Evolutionary conservation across 2,888 invertebrate genomes (phyloP).

Genomic region (Aradus depressus): DNA sequence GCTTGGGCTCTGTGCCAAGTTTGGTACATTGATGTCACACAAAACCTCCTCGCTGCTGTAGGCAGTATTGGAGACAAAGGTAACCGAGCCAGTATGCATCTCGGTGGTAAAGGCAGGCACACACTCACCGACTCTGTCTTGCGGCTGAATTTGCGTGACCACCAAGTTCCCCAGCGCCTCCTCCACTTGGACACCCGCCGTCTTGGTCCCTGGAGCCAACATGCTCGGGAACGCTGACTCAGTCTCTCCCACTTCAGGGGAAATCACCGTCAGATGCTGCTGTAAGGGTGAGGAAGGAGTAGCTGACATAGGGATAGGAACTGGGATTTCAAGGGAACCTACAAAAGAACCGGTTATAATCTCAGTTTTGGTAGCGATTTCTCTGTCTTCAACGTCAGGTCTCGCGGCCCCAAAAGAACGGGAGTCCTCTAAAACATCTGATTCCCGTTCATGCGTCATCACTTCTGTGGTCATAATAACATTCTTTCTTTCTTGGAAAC

Average conservation of each 20-base stretch:
- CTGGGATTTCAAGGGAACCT: conserved; percentile 28
- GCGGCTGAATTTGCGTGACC: conserved; percentile 40
- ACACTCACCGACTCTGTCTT: conserved; percentile 43
- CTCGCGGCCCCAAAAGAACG: conserved; percentile 26
- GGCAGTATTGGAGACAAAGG: conserved; percentile 26
- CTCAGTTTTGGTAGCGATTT: conserved; percentile 32
- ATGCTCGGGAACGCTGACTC: conserved; percentile 33
- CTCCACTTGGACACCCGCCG: conserved; percentile 30
- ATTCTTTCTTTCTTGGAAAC: conserved; percentile 34
- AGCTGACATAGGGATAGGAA: conserved; percentile 28
- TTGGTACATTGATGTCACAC: conserved; percentile 25
- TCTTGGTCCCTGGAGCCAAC: conserved; percentile 31
- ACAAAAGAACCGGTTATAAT: conserved; percentile 29
- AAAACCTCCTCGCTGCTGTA: conserved; percentile 25
- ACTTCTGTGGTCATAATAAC: conserved; percentile 36
- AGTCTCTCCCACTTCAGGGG: conserved; percentile 29
- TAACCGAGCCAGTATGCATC: conserved; percentile 22
- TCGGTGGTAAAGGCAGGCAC: conserved; percentile 20
- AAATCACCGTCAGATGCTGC: conserved; percentile 29
- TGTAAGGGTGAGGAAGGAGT: conserved; percentile 30
- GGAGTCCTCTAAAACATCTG: conserved; percentile 34
- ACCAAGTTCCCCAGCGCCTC: conserved; percentile 37
- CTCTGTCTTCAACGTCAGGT: conserved; percentile 28
- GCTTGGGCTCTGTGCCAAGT: conserved; percentile 24
- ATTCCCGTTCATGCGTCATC: conserved; percentile 29